Evolutionary conservation across 1,140 invertebrate genomes (phyloP), one percentile per base, ranked within the genome.

Genomic region (Penaeus vannamei): DNA sequence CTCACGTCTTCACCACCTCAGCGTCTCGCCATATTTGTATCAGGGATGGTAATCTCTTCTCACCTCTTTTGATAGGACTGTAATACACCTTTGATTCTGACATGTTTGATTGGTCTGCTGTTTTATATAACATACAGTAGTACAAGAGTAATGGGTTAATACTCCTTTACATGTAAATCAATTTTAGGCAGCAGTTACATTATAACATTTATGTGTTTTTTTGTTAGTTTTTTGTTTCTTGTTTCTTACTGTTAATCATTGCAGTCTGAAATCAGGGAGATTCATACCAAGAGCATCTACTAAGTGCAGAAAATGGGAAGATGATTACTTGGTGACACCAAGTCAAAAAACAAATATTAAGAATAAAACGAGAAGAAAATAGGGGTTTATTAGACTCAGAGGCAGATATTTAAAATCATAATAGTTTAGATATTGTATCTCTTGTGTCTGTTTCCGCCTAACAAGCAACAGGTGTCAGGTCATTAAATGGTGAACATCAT

Each of bases 11-110:
- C 87, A 89, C 83, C 84, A 85, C 87, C 87, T 89, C 87, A 89
- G 72, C 80, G 83, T 79, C 62, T 80, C 60, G 87, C 87, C 87
- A 89, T 89, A 89, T 85, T 89, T 89, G 87, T 89, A 89, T 89
- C 87, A 89, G 87, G 87, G 87, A 89, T 85, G 82, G 87, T 89
- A 89, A 85, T 89, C 82, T 89, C 83, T 88, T 84, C 53, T 88
- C 86, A 84, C 69, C 81, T 84, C 69, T 88, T 88, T 88, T 84
- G 81, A 88, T 88, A 84, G 84, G 86, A 88, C 86, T 88, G 86
- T 88, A 88, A 88, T 84, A 83, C 64, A 84, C 61, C 81, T 77
- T 83, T 88, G 53, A 88, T 88, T 88, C 59, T 76, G 66, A 76
- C 66, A 72, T 83, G 42, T 83, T 84, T 88, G 29, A 88, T 84